These are phyloP conservation scores for Caranx melampygus DNA, from an alignment of 2,113 vertebrate species.

Conservation along the genomic window DNA sequence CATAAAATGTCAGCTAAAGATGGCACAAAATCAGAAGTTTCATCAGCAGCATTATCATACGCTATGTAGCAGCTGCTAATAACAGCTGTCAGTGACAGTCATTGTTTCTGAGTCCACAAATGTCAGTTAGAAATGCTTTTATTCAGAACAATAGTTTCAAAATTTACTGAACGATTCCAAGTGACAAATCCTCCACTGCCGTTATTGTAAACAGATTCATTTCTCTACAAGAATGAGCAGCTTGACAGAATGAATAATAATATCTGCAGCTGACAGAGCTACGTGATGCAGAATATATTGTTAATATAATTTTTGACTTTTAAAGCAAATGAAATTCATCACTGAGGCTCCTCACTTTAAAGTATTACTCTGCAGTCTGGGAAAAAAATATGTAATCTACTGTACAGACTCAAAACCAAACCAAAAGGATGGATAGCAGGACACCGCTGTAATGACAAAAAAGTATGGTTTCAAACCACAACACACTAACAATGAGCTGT, in stretches of 20 bases:
- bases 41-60: neutral
- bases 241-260: neutral
- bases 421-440: neutral
- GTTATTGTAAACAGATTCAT: too few relatives aligned
- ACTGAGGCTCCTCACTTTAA: too few relatives aligned
- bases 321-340: too few relatives aligned
- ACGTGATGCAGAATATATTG: neutral
- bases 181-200: neutral
- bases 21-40: too few relatives aligned
- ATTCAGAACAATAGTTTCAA: neutral
- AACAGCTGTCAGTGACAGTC: neutral
- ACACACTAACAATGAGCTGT: neutral
- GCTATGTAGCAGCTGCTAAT: neutral
- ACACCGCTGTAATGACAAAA: neutral
- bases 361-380: neutral
- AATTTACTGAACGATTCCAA: neutral
- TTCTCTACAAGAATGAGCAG: too few relatives aligned
- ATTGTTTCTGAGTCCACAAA: too few relatives aligned
- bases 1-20: neutral
- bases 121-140: neutral
- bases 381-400: neutral
- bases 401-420: neutral
- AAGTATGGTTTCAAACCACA: constrained; percentile 8
- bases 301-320: neutral
- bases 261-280: neutral